Percentiles rank a stretch among this genome's conserved stretches.
These are phyloP conservation scores for Theretra japonica DNA, from an alignment of 2,888 invertebrate genomes.

Conservation along the genomic window DNA sequence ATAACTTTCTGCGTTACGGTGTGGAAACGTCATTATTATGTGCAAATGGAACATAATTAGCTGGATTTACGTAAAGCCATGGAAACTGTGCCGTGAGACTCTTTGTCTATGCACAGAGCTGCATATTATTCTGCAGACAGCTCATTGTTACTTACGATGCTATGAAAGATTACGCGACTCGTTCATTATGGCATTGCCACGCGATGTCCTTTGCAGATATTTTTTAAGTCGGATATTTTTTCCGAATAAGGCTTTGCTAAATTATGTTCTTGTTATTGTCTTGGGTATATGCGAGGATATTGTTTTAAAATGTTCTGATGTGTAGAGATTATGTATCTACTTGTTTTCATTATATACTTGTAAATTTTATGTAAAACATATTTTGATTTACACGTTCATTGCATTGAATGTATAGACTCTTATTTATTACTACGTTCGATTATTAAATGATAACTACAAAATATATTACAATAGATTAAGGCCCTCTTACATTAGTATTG, in stretches of 20 bases:
- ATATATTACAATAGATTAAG: background rate
- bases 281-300: background rate
- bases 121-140: constrained; percentile 45
- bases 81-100: constrained; percentile 81
- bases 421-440: too few species aligned
- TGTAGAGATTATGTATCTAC: too few species aligned
- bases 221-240: constrained; percentile 63
- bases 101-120: constrained; percentile 57
- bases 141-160: constrained; percentile 51
- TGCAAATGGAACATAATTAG: constrained; percentile 71
- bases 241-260: constrained; percentile 42
- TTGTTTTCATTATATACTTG: too few species aligned
- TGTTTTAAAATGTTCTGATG: background rate
- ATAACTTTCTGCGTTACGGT: constrained; percentile 46
- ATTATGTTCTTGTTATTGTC: background rate
- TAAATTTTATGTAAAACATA: too few species aligned
- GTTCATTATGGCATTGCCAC: constrained; percentile 59
- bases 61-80: constrained; percentile 75
- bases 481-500: background rate
- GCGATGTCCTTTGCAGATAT: constrained; percentile 65
- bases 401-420: too few species aligned
- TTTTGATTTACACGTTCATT: too few species aligned
- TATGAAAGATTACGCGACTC: constrained; percentile 31
- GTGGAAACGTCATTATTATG: constrained; percentile 69
- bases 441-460: too few species aligned